Percentiles rank a stretch among this genome's conserved stretches.
Evolutionary conservation across 2,797 vertebrate genomes (phyloP).

Genomic region (Ctenopoma multispine): DNA sequence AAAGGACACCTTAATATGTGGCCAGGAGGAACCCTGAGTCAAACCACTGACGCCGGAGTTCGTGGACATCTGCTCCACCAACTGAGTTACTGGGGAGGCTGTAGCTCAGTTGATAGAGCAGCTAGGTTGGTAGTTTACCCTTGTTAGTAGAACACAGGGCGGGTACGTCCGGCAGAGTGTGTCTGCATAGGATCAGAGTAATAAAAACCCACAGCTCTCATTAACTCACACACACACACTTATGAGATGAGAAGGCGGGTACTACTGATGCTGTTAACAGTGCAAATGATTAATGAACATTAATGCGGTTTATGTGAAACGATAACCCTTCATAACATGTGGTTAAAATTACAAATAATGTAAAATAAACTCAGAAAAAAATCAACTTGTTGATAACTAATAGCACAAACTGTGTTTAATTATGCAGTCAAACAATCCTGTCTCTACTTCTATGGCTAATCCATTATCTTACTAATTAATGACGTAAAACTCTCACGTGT

Average conservation of each 20-base stretch:
- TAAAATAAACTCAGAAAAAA: background rate
- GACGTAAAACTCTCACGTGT: conserved; percentile 30
- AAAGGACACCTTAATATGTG: no score
- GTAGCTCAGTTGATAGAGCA: no score
- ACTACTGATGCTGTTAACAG: conserved; percentile 27
- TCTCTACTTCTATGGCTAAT: conserved; percentile 25
- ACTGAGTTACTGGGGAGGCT: no score
- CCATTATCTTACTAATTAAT: conserved; percentile 39
- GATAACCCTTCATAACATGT: background rate
- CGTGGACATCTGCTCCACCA: no score
- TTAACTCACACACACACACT: conserved; percentile 48
- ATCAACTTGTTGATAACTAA: background rate
- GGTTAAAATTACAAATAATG: conserved; percentile 1
- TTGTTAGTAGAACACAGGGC: conserved; percentile 63
- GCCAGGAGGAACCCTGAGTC: no score
- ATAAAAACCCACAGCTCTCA: conserved; percentile 47
- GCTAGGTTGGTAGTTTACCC: conserved; percentile 46
- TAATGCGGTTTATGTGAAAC: conserved; percentile 2
- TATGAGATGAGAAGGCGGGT: conserved; percentile 21
- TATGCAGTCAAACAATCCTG: background rate
- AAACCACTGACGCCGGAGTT: no score
- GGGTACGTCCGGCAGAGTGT: conserved; percentile 54
- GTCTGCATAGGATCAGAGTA: conserved; percentile 63
- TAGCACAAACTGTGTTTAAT: background rate
- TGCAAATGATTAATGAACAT: conserved; percentile 52